A percentile compares a stretch with the other conserved stretches of the same genome.
These are phyloP conservation scores for Psilopogon haemacephalus DNA, from an alignment of 2,113 vertebrate species.

Conservation along the genomic window DNA sequence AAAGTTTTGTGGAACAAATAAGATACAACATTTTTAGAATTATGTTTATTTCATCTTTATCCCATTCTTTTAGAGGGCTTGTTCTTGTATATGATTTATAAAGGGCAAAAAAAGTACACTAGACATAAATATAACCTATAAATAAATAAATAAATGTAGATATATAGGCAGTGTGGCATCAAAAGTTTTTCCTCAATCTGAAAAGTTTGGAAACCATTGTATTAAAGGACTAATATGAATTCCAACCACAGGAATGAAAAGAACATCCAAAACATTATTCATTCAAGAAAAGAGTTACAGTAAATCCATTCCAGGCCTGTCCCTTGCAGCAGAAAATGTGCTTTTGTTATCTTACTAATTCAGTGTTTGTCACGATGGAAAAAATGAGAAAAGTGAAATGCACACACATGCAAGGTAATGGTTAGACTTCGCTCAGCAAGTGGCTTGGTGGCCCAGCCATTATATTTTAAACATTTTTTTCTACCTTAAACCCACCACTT, in stretches of 20 bases:
- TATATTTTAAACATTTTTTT: not conserved
- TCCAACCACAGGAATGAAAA: not conserved
- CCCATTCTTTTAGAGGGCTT: not conserved
- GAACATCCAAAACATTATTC: not conserved
- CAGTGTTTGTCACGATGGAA: not conserved
- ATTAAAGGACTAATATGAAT: not conserved
- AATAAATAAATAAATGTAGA: not conserved
- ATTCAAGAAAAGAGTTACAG: not conserved
- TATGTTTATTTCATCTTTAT: not conserved
- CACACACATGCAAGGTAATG: not conserved
- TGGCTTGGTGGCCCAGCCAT: not conserved
- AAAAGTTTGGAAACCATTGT: not conserved
- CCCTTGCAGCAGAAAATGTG: not conserved
- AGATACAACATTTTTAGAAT: not conserved
- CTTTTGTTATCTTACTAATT: not conserved
- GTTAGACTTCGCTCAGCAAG: not conserved
- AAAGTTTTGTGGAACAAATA: not conserved
- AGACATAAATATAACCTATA: not conserved
- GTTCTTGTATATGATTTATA: not conserved
- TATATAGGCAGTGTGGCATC: accelerated
- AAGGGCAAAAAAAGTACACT: too few relatives aligned
- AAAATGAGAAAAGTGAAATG: not conserved
- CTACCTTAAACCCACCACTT: not conserved
- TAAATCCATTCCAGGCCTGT: not conserved
- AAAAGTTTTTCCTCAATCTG: not conserved